phyloP scores from a whole-genome alignment of 1,140 invertebrate genomes.

The Ctenoplectra terminalis region DNA sequence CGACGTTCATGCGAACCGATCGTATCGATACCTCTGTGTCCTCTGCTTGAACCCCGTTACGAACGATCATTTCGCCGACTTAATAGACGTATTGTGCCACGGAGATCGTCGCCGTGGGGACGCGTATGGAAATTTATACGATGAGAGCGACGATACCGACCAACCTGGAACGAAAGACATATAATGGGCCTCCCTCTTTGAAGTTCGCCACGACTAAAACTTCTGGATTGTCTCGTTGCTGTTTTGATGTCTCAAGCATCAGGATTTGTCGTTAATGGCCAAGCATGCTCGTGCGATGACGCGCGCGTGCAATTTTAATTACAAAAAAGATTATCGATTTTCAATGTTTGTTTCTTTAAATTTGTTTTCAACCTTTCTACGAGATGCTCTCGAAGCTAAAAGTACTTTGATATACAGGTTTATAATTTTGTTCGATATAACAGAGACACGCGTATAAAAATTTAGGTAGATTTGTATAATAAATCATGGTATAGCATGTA shows the following conservation, averaged over 20 bases:
- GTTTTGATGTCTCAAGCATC: slow-evolving; percentile 70
- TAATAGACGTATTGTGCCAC: slow-evolving; percentile 74
- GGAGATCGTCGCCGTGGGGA: slow-evolving; percentile 56
- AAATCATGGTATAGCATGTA: no score
- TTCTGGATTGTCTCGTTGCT: slow-evolving; percentile 40
- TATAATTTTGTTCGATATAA: no score
- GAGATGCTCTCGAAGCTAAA: no score
- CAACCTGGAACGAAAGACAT: slow-evolving; percentile 44
- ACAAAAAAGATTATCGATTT: not conserved
- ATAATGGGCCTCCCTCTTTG: slow-evolving; percentile 61
- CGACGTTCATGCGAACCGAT: slow-evolving; percentile 32
- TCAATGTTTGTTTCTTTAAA: no score
- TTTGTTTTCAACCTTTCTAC: no score
- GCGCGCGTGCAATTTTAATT: no score
- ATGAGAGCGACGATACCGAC: slow-evolving; percentile 68
- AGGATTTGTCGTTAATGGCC: slow-evolving; percentile 34
- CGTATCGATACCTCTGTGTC: slow-evolving; percentile 24
- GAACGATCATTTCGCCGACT: slow-evolving; percentile 57
- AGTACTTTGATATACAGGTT: no score
- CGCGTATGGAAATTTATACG: slow-evolving; percentile 77
- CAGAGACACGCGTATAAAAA: no score
- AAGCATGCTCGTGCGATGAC: not conserved
- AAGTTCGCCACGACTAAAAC: slow-evolving; percentile 31
- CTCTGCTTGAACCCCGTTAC: slow-evolving; percentile 17
- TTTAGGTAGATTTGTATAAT: no score